These are phyloP conservation scores for Daubentonia madagascariensis DNA, from an alignment of 2,113 vertebrate genomes.

Conservation along the genomic window DNA sequence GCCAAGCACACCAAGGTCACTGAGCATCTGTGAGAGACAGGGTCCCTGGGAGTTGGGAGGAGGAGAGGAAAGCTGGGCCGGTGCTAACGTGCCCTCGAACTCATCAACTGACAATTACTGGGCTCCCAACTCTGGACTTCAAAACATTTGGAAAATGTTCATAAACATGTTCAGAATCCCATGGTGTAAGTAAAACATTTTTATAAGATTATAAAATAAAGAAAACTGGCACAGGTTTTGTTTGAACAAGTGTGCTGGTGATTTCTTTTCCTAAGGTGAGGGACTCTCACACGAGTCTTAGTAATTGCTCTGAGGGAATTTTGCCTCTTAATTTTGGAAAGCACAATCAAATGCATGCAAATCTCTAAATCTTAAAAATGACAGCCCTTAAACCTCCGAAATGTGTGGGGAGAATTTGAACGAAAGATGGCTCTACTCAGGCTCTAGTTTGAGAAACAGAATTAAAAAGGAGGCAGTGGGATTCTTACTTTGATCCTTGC, in stretches of 20 bases:
- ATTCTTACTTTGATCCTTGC: slow-evolving; percentile 45
- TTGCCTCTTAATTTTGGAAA: slow-evolving; percentile 72
- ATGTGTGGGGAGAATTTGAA: background rate
- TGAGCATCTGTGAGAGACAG: background rate
- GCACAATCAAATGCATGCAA: slow-evolving; percentile 47
- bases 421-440: background rate
- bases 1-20: background rate
- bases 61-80: background rate
- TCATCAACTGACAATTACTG: slow-evolving; percentile 53
- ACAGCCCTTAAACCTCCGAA: slow-evolving; percentile 44
- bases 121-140: slow-evolving; percentile 67
- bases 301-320: slow-evolving; percentile 66
- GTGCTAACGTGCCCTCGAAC: background rate
- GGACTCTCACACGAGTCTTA: slow-evolving; percentile 68
- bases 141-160: slow-evolving; percentile 80
- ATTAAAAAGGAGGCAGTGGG: slow-evolving; percentile 15
- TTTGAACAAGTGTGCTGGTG: slow-evolving; percentile 78
- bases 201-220: slow-evolving; percentile 77
- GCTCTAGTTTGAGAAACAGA: slow-evolving; percentile 32
- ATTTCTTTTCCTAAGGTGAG: slow-evolving; percentile 77
- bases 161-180: slow-evolving; percentile 79
- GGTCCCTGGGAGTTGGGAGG: background rate
- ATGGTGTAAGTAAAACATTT: slow-evolving; percentile 76
- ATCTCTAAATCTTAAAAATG: slow-evolving; percentile 23
- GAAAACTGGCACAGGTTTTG: slow-evolving; percentile 75